Evolutionary conservation across 2,113 vertebrate species (phyloP), one percentile per base, ranked within the genome.

Genomic region (Polypterus senegalus): DNA sequence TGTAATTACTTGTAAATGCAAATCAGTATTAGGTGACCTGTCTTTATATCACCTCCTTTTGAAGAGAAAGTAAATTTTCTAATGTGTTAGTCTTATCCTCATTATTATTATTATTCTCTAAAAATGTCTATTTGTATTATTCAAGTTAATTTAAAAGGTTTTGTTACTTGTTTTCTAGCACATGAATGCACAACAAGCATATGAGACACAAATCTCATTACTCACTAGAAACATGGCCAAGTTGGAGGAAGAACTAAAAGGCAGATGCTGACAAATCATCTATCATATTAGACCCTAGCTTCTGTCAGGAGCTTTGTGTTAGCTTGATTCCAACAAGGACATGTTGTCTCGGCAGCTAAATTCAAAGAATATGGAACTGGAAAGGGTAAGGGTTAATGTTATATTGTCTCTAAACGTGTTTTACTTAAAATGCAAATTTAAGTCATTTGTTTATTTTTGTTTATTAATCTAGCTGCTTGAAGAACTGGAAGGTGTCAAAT

Each of bases 281-380:
- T 4, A 69, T 84, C 3, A 68, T 89, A 46, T 84, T 73, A 0
- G 94, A 98, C 57, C n/a, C 53, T 96, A 70, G 72, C 89, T 1
- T 91, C 94, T 56, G 83, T 98, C 66, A 82, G 90, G 94, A 99
- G 51, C 88, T 98, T 10, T 98, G 93, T 49, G 88, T 94, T 67
- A 97, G 70, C 84, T 98, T 59, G 93, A 98, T 76, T 86, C 92
- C 1, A 74, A 71, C 74, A 99, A 97, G 76, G 95, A 97, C 9
- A 71, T 86, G 57, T 63, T 81, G 1, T 76, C 83, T 46, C 87
- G 92, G 3, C 92, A 97, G 56, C 76, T 98, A 64, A 90, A 83
- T 1, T 77, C 91, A 60, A 93, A 81, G 81, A 92, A 70, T 71
- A 86, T 98, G 81, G 94, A 99, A 48, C 79, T 86, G 57, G 94